Percentiles rank a stretch among this genome's conserved stretches.
Conservation (phyloP, 2,113 vertebrate genomes). For the Irena cyanogastra region DNA sequence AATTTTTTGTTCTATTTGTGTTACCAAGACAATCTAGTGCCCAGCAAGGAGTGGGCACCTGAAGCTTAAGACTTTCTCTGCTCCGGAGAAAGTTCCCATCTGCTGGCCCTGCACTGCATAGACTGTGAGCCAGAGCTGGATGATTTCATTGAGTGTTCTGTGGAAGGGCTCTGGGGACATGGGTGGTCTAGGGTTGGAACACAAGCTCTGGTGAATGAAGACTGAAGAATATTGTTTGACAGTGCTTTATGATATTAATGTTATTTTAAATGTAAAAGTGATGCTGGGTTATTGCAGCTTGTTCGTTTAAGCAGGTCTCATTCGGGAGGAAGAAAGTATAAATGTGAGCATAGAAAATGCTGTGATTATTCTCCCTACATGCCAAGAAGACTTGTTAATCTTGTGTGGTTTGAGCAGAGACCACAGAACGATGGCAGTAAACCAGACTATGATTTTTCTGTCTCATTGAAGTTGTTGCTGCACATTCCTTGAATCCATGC, state of each 20-base stretch:
- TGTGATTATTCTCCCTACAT: neutral
- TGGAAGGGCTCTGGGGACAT: neutral
- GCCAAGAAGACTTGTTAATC: neutral
- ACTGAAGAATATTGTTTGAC: neutral
- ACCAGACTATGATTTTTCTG: neutral
- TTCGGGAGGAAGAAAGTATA: neutral
- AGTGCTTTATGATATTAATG: neutral
- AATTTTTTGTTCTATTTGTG: neutral
- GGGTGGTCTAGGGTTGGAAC: neutral
- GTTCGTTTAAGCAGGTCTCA: neutral
- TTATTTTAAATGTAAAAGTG: neutral
- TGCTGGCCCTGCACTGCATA: neutral
- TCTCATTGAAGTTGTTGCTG: neutral
- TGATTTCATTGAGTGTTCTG: neutral
- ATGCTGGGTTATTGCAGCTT: neutral
- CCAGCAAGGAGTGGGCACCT: neutral
- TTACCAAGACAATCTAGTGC: neutral
- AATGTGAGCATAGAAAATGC: neutral
- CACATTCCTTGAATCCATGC: neutral
- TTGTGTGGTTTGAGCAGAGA: neutral
- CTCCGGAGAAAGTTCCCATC: neutral
- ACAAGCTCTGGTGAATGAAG: neutral
- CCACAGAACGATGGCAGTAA: neutral
- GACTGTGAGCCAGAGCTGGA: neutral
- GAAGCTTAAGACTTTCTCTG: neutral